Evolutionary conservation across 2,113 vertebrate genomes (phyloP).

Genomic region (Odocoileus hemionus): DNA sequence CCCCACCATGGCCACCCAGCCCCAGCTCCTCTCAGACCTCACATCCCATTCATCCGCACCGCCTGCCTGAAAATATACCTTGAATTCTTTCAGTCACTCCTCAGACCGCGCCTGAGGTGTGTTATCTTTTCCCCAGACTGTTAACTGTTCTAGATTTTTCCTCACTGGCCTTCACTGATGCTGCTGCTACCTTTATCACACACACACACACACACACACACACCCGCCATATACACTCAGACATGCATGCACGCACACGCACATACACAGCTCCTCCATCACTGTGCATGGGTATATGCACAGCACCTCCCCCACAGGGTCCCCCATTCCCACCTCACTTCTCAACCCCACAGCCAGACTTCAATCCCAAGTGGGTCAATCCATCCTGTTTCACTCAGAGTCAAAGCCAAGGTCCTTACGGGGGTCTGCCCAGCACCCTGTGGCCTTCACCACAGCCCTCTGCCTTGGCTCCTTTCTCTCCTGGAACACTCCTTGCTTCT

Average conservation of each 20-base stretch:
- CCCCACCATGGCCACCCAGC: neutral
- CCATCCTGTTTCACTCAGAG: neutral
- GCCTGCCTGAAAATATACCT: neutral
- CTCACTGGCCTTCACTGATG: neutral
- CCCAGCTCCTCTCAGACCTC: neutral
- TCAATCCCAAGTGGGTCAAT: neutral
- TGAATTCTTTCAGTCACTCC: neutral
- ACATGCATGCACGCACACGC: fast-evolving
- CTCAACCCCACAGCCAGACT: neutral
- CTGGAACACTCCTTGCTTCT: neutral
- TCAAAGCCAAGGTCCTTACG: neutral
- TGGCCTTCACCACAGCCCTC: neutral
- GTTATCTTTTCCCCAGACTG: neutral
- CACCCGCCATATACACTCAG: too few relatives aligned
- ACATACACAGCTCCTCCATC: too few relatives aligned
- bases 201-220: neutral
- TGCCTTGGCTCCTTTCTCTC: neutral
- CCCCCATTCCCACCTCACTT: neutral
- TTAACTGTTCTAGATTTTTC: neutral
- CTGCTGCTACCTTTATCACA: neutral
- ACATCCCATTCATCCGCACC: neutral
- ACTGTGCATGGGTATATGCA: neutral
- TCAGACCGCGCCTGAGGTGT: neutral
- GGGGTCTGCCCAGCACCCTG: neutral
- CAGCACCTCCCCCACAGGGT: neutral